phyloP scores from a whole-genome alignment of 2,113 vertebrate genomes.

The Notarius quadriscutis region DNA sequence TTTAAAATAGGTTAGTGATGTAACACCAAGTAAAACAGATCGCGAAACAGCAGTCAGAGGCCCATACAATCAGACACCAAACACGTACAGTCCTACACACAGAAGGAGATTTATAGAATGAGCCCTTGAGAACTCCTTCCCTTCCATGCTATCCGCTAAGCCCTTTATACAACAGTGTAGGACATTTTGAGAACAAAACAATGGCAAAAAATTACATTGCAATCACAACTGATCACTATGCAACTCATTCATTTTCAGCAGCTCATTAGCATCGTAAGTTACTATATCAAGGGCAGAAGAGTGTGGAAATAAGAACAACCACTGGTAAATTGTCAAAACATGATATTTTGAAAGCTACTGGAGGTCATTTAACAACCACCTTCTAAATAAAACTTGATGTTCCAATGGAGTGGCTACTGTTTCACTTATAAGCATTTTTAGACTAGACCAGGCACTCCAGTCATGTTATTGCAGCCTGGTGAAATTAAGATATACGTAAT shows the following conservation, averaged over 20 bases:
- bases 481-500: not conserved
- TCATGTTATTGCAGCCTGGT: conserved; percentile 38
- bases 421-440: not conserved
- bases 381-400: not conserved
- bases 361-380: conserved; percentile 2
- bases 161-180: conserved; percentile 65
- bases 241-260: conserved; percentile 21
- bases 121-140: conserved; percentile 71
- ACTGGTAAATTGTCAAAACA: conserved; percentile 18
- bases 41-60: conserved; percentile 28
- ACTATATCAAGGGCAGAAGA: not conserved
- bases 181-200: conserved; percentile 34
- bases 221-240: conserved; percentile 21
- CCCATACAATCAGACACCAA: conserved; percentile 40
- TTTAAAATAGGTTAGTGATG: conserved; percentile 8
- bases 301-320: conserved; percentile 14
- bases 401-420: not conserved
- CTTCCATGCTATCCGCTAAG: conserved; percentile 63
- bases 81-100: conserved; percentile 53
- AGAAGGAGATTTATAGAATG: conserved; percentile 59
- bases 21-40: conserved; percentile 30
- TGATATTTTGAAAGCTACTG: not conserved
- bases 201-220: conserved; percentile 26
- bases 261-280: conserved; percentile 13
- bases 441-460: conserved; percentile 21